Percentiles rank a stretch among this genome's conserved stretches.
These are phyloP conservation scores for Dynastes maya DNA, from an alignment of 2,888 invertebrate genomes.

Conservation along the genomic window DNA sequence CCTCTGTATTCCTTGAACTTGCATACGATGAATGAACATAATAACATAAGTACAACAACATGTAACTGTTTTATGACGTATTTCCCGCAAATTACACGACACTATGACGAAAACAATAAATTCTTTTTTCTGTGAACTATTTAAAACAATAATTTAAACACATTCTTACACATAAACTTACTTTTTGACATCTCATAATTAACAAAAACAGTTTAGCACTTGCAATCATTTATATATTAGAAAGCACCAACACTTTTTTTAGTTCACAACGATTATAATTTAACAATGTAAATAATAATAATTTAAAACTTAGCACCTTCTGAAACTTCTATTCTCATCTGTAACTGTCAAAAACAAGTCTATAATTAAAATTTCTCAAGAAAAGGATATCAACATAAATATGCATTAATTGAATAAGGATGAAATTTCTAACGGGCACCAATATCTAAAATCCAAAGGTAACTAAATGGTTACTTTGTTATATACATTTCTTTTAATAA, in stretches of 20 bases:
- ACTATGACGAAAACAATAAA: neutral
- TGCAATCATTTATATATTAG: slow-evolving; percentile 28
- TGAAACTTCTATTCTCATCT: slow-evolving; percentile 20
- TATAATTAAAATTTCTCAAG: neutral
- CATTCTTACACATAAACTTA: slow-evolving; percentile 51
- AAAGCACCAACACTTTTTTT: slow-evolving; percentile 39
- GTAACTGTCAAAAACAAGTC: slow-evolving; percentile 36
- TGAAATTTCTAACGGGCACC: neutral
- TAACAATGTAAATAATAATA: slow-evolving; percentile 23
- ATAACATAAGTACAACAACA: neutral
- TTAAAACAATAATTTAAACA: slow-evolving; percentile 1
- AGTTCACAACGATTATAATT: slow-evolving; percentile 26
- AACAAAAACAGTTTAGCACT: slow-evolving; percentile 28
- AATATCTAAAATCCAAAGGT: slow-evolving; percentile 9
- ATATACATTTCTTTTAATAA: too few relatives aligned
- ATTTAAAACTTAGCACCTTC: slow-evolving; percentile 40
- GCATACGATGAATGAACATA: neutral
- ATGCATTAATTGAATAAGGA: neutral
- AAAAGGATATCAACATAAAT: slow-evolving; percentile 4
- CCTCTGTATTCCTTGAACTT: neutral
- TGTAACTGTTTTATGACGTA: neutral
- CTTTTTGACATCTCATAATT: slow-evolving; percentile 60
- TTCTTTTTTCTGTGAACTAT: neutral
- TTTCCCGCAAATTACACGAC: neutral
- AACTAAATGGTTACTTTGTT: neutral